Conservation (phyloP, 1,140 invertebrate species). For the Bombus vancouverensis region DNA sequence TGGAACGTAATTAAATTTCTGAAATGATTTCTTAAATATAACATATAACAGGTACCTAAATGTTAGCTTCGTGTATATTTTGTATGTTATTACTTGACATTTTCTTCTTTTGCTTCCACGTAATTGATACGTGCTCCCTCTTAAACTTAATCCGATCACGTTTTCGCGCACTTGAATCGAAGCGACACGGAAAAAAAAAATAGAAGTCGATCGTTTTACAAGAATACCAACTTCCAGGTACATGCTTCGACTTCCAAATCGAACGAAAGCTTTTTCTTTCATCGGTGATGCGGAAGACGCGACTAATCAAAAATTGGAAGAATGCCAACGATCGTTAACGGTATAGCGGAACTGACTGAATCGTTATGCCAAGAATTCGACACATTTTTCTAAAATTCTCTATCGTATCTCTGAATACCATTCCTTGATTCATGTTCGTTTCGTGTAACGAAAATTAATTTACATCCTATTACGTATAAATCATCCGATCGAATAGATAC, state of each 20-base stretch:
- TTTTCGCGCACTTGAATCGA: neutral
- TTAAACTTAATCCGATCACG: too few species aligned
- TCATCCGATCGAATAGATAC: too few species aligned
- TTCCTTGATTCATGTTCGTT: too few species aligned
- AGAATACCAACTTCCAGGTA: conserved; percentile 12
- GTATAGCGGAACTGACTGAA: conserved; percentile 25
- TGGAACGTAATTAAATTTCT: too few species aligned
- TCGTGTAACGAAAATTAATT: too few species aligned
- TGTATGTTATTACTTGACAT: too few species aligned
- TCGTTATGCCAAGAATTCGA: conserved; percentile 26
- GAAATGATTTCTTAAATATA: too few species aligned
- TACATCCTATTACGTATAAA: too few species aligned
- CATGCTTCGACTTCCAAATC: conserved; percentile 42
- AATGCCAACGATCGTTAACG: conserved; percentile 41
- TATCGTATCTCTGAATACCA: neutral
- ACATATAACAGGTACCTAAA: too few species aligned
- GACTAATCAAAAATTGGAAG: conserved; percentile 40
- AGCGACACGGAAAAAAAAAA: neutral
- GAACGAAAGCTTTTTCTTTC: conserved; percentile 46
- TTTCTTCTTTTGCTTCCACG: neutral
- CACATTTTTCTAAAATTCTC: neutral
- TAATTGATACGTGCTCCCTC: neutral
- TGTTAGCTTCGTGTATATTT: too few species aligned
- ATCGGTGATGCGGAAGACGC: conserved; percentile 38
- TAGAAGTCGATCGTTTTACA: neutral